Evolutionary conservation across 2,113 vertebrate species (phyloP).

Genomic region (Megatriorchis doriae): DNA sequence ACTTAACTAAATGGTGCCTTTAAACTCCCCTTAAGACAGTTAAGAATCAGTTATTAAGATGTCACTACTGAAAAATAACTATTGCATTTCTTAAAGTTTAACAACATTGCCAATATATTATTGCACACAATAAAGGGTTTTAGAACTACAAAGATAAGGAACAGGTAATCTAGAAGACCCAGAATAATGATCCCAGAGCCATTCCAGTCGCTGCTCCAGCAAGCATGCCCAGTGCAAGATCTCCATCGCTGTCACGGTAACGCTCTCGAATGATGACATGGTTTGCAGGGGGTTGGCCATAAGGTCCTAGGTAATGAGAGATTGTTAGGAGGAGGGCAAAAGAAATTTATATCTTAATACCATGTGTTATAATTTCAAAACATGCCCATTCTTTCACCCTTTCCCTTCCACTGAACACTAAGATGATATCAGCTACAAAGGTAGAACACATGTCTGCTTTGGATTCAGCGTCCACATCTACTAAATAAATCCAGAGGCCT

Average conservation of each 20-base stretch:
- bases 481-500: neutral
- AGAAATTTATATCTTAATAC: neutral
- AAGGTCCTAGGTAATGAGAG: conserved; percentile 69
- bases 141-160: conserved; percentile 53
- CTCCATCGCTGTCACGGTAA: conserved; percentile 81
- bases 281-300: conserved; percentile 78
- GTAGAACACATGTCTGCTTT: neutral
- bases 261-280: conserved; percentile 86
- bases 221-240: conserved; percentile 88
- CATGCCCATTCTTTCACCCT: neutral
- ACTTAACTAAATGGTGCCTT: conserved; percentile 13
- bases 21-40: conserved; percentile 23
- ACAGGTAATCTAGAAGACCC: conserved; percentile 81
- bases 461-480: neutral
- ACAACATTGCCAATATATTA: conserved; percentile 66
- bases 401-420: neutral
- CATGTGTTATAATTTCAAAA: neutral
- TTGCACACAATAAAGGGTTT: conserved; percentile 59
- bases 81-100: conserved; percentile 56
- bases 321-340: neutral
- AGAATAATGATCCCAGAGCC: conserved; percentile 92
- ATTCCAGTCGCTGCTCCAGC: conserved; percentile 92
- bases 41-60: conserved; percentile 45
- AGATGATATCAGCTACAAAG: neutral
- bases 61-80: conserved; percentile 63